Base-by-base conservation (phyloP, 2,797 vertebrate species). In the Pelodytes ibericus region DNA sequence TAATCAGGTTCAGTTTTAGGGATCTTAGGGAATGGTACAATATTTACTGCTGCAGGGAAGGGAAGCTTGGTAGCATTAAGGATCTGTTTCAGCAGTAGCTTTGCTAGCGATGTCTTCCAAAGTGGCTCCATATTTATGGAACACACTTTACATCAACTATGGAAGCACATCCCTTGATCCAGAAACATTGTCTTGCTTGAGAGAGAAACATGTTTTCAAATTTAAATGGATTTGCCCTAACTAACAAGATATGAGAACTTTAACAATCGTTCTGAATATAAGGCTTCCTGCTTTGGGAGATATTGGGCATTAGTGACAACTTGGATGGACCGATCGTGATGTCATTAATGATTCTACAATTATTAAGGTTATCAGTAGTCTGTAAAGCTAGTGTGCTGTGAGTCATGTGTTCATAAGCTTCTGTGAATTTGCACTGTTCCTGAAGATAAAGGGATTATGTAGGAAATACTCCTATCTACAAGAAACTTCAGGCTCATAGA, bases 391-490 rank as follows among this genome's bases (percentile, higher is more conserved):
- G 27, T 29, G 47, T 67, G 70, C 69, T 30, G 56, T 65, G 65
- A 60, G 25, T 59, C 51, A 72, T 72, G 63, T 72, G 75, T 72
- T 68, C 22, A 51, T 66, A 72, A 78, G 62, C 75, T 56, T 27
- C 56, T 72, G 69, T 60, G 69, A 53, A 77, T 57, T 72, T 64
- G 59, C 41, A 60, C 68, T 77, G 70, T 72, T 78, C 39, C 41
- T 62, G 62, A 59, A 72, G 75, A 78, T 72, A 78, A 78, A 78
- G 53, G 75, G 75, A 72, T 78, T 78, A 78, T 60, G 51, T 61
- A 44, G 56, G 29, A 72, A 67, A 72, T 60, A 53, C 75, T 68
- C 63, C 58, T 77, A 77, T 77, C 75, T 72, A 9, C 56, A 30
- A 44, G 61, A 72, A 77, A 68, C 75, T 77, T 72, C 36, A 66